Base-by-base conservation (phyloP, 2,888 invertebrate species). In the Crematogaster levior region DNA sequence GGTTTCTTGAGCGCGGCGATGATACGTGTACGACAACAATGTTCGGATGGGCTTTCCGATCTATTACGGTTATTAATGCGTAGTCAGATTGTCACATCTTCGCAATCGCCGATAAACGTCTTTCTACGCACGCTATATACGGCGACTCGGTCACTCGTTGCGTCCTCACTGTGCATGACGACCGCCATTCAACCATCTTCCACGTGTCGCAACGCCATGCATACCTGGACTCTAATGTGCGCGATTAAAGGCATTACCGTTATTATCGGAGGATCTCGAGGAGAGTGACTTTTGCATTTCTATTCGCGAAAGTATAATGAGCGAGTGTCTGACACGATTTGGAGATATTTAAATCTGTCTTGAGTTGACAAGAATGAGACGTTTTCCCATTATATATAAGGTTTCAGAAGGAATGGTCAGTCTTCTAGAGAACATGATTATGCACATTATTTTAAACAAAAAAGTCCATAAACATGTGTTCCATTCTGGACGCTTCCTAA, bases 91-190 rank as follows among this genome's bases (percentile, higher is more conserved):
- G 60, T 27, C 56, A 27, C 60, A 48, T 81, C 75, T 27, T 51
- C 40, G 12, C 75, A 12, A 81, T 61, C 81, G 48, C 12, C 21
- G 80, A 75, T 74, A 75, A 74, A 58, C 48, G 48, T 48, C 51
- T 81, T 61, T 81, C 81, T 81, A 81, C 27, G 15, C 60, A n/a
- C 27, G 46, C 60, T 73, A 79, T 79, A 73, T 79, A 79, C 74
- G 46, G 46, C 56, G 40, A 72, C 73, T 79, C 56, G 21, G 43
- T 72, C 77, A 43, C 40, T 70, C 53, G 27, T 48, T 24, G 74
- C 34, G 73, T 72, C 74, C 46, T 79, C 58, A 48, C 56, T 46
- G 21, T 58, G 79, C 70, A 61, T 48, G 34, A 15, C 66, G 75
- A 66, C 37, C 48, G 37, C 18, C 37, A 37, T 75, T 15, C 48